Evolutionary conservation across 2,113 vertebrate genomes (phyloP), one percentile per base, ranked within the genome.

Genomic region (Neoarius graeffei): DNA sequence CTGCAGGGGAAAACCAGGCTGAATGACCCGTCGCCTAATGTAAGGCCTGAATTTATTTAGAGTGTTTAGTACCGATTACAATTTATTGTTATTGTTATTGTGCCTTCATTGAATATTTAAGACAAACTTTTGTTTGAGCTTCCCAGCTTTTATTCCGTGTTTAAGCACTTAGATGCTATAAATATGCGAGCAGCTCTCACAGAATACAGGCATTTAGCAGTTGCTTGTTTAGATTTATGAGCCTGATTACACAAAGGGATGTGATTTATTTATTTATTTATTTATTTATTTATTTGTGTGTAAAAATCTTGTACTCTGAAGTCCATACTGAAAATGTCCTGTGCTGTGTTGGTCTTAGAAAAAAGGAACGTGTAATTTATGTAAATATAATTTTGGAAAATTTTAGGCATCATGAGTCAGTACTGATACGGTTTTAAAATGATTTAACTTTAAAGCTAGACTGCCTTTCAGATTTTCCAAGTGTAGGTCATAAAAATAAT

Each of bases 1-100:
- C 94, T 95, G 89, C 95, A 93, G 4, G 87, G 90, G 79, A 96
- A 93, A 81, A 93, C 90, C 13, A 95, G 93, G 59, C 94, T 94
- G 90, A 93, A 93, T 62, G 97, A 97, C 89, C 97, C 97, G 0
- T 98, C 97, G 14, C 97, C 97, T 84, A 97, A 96, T 82, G 97
- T 97, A 95, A 83, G 89, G 54, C 57, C 19, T 42, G 30, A 35
- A 83, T 84, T 84, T 17, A 88, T 67, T 20, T 27, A 52, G 15
- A 71, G 52, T 52, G 8, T 73, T 80, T 57, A 69, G 10, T 23
- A 69, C n/a, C 35, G 66, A 67, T 66, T 19, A n/a, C 71, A 56
- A 0, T 85, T 48, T 15, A 88, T 66, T 60, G 60, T 48, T 15
- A 88, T 66, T 60, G 60, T 7, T 20, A 50, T 52, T 50, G 25